Evolutionary conservation across 2,888 invertebrate genomes (phyloP).

Genomic region (Zonitis immaculata): DNA sequence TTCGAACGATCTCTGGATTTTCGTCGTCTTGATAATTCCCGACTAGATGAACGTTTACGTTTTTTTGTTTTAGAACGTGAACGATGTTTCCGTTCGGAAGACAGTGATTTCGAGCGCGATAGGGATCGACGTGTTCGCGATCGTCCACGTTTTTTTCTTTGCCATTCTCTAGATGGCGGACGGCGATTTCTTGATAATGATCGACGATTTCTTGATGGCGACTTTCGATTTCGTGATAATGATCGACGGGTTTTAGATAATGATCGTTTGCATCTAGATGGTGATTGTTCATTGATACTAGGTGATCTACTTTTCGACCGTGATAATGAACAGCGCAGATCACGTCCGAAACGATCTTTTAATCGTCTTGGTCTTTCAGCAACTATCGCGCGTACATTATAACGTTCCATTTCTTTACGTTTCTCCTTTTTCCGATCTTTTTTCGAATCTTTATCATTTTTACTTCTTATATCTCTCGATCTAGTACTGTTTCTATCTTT

Average conservation of each 20-base stretch:
- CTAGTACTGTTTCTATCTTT: constrained; percentile 46
- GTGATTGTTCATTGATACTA: constrained; percentile 25
- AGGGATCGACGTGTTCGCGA: constrained; percentile 20
- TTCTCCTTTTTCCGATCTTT: constrained; percentile 55
- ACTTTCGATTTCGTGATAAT: constrained; percentile 26
- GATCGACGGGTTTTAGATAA: constrained; percentile 14
- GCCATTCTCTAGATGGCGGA: constrained; percentile 5
- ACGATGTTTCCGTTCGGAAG: constrained; percentile 25
- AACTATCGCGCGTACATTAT: constrained; percentile 76
- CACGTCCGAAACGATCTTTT: constrained; percentile 76
- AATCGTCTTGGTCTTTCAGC: constrained; percentile 58
- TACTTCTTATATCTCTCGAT: constrained; percentile 42
- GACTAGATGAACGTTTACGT: constrained; percentile 36
- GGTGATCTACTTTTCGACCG: constrained; percentile 32
- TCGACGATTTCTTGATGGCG: constrained; percentile 30
- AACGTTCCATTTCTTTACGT: constrained; percentile 74
- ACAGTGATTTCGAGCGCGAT: constrained; percentile 24
- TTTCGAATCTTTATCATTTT: constrained; percentile 34
- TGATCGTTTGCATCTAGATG: constrained; percentile 26
- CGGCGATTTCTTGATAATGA: constrained; percentile 23
- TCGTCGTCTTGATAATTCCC: constrained; percentile 38
- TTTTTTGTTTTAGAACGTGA: constrained; percentile 39
- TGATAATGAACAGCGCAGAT: constrained; percentile 48
- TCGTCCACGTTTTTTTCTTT: constrained; percentile 2
- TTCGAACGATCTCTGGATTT: constrained; percentile 39